Evolutionary conservation across 2,797 vertebrate genomes (phyloP), one percentile per base, ranked within the genome.

Genomic region (Chaenodraco wilsoni): DNA sequence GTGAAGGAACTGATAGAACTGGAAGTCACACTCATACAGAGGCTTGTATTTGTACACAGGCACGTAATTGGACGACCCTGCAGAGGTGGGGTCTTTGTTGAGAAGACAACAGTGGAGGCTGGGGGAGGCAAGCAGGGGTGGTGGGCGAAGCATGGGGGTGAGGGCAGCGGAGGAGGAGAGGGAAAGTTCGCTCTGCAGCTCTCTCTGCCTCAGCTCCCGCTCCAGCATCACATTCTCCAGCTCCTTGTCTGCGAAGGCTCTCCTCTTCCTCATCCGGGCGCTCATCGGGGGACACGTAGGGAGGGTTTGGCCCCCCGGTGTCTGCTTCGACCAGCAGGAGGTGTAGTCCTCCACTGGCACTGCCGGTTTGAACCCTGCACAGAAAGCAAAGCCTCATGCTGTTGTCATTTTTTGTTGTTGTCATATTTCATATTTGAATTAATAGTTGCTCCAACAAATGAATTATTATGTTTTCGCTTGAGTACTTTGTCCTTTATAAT

Each of bases 211-310:
- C 63, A 95, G 69, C 88, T 94, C 92, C 4, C 84, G 74, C 76
- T 95, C 90, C 79, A 93, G 60, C 94, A 95, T 94, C 88, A 94
- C 89, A 4, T 87, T 91, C 73, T 95, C 93, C 78, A 96, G 90
- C 83, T 96, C 94, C 84, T 93, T 93, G 87, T 93, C 94, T 2
- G 93, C 94, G 41, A 95, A 95, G 0, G 93, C 84, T 74, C 91
- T 84, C 74, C 72, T 75, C 83, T 94, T 95, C 82, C 93, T 95
- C 93, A 92, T 95, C 46, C 93, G 89, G 55, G 94, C 82, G 51
- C 92, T 95, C 62, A 94, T 63, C 11, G 89, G 60, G 44, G 92
- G 90, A 66, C 90, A 89, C 0, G 87, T 23, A 40, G 81, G 43
- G 51, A 74, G 79, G 0, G 75, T 44, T 10, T 74, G 87, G 10